These are phyloP conservation scores for Passerculus sandwichensis DNA, from an alignment of 2,797 vertebrate species.

Conservation along the genomic window DNA sequence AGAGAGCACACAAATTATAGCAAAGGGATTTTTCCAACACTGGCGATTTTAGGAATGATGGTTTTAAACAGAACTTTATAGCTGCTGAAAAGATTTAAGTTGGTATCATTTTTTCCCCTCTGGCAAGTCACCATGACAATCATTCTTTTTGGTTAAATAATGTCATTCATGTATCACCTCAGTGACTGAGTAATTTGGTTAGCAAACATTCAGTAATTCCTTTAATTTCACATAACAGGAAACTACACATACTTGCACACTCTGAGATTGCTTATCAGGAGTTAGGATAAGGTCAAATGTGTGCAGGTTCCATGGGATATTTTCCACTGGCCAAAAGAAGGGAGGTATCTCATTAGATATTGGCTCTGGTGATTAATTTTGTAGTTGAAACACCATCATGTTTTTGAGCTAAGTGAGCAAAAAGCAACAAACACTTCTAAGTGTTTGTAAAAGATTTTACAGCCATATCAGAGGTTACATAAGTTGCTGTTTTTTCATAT, in stretches of 20 bases:
- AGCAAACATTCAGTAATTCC: not conserved
- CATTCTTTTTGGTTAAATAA: conserved; percentile 2
- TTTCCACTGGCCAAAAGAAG: not conserved
- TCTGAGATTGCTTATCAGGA: conserved; percentile 15
- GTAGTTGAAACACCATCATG: not conserved
- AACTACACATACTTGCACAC: not conserved
- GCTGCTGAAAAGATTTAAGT: not conserved
- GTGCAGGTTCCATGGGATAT: not conserved
- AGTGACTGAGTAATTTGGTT: not conserved
- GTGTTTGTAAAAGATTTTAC: not conserved
- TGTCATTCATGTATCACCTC: not conserved
- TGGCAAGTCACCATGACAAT: not conserved
- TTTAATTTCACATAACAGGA: not conserved
- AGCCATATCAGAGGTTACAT: not conserved
- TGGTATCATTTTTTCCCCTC: not conserved
- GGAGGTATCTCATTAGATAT: not conserved
- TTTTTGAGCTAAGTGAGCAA: not conserved
- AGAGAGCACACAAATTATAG: not conserved
- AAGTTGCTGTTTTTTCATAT: not conserved
- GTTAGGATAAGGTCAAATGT: not conserved
- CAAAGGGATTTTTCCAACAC: not conserved
- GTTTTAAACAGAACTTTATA: not conserved
- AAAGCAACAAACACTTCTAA: not conserved
- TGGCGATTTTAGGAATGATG: not conserved
- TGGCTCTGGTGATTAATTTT: not conserved